These are phyloP conservation scores for Sebastes steindachneri DNA, from an alignment of 2,797 vertebrate genomes.

Conservation along the genomic window DNA sequence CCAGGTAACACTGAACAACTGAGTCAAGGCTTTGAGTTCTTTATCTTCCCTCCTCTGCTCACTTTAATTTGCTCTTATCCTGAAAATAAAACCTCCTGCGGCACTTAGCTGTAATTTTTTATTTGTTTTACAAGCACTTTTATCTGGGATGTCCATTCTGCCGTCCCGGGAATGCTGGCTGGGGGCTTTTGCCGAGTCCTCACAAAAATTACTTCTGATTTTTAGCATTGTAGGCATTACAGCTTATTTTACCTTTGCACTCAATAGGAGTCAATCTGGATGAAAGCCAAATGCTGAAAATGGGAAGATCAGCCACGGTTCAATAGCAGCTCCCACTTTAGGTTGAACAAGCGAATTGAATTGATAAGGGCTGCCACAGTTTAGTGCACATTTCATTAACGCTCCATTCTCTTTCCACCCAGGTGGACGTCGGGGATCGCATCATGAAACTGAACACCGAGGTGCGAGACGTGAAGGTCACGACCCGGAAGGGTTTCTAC, in stretches of 20 bases:
- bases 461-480: constrained; percentile 93
- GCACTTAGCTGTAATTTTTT: constrained; percentile 55
- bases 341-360: constrained; percentile 32
- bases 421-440: constrained; percentile 96
- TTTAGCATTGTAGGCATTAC: constrained; percentile 31
- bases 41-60: constrained; percentile 45
- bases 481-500: constrained; percentile 96
- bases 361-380: constrained; percentile 35
- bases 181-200: constrained; percentile 29
- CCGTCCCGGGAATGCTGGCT: constrained; percentile 36
- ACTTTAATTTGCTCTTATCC: constrained; percentile 63
- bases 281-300: constrained; percentile 45
- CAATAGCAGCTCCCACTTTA: constrained; percentile 28
- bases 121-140: constrained; percentile 63
- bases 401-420: not conserved
- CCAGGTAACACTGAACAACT: constrained; percentile 84
- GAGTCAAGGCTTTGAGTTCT: constrained; percentile 54
- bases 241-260: constrained; percentile 44
- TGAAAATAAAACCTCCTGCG: constrained; percentile 28
- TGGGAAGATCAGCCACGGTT: constrained; percentile 40
- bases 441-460: constrained; percentile 99
- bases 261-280: constrained; percentile 48
- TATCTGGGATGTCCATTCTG: constrained; percentile 43
- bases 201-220: constrained; percentile 30
- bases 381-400: constrained; percentile 36